phyloP scores from a whole-genome alignment of 2,113 vertebrate species.

The Benitochromis conjunctus region DNA sequence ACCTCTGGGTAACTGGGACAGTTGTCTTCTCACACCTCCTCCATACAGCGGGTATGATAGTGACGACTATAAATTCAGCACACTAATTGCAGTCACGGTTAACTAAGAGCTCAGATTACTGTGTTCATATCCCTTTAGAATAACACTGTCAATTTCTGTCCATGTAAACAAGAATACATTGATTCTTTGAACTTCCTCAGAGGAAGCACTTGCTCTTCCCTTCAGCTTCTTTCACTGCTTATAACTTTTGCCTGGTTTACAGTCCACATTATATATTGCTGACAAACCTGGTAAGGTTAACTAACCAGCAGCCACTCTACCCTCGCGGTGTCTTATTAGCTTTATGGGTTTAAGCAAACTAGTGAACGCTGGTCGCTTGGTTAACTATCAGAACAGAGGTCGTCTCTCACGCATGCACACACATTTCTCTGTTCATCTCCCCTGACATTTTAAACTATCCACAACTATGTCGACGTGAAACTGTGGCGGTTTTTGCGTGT shows the following conservation, averaged over 20 bases:
- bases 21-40: neutral
- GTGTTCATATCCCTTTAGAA: neutral
- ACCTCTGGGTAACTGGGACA: too few relatives aligned
- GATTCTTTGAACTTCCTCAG: neutral
- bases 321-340: neutral
- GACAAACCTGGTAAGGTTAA: neutral
- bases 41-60: rapidly evolving
- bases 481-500: neutral
- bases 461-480: neutral
- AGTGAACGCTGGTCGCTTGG: neutral
- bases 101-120: neutral
- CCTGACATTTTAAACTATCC: neutral
- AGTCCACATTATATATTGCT: neutral
- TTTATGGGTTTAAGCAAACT: neutral
- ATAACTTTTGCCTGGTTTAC: neutral
- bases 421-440: neutral
- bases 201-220: too few relatives aligned
- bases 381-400: neutral
- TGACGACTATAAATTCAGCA: too few relatives aligned
- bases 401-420: rapidly evolving
- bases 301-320: neutral
- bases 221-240: neutral
- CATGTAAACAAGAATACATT: neutral
- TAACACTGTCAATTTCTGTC: neutral
- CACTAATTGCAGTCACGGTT: neutral